Percentiles rank a stretch among this genome's conserved stretches.
These are phyloP conservation scores for Apogon talboti DNA, from an alignment of 2,797 vertebrate genomes.

Conservation along the genomic window DNA sequence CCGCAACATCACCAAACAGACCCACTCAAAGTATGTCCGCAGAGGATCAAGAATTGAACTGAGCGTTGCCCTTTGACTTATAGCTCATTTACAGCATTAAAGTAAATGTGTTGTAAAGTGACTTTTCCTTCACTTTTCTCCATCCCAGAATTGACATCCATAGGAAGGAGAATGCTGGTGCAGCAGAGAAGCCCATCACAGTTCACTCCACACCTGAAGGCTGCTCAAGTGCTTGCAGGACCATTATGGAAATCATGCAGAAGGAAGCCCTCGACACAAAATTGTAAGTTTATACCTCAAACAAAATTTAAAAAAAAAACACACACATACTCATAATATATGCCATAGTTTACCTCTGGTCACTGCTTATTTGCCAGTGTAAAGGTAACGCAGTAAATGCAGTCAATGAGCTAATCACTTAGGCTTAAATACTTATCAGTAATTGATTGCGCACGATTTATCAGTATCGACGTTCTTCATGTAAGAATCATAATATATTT, in stretches of 20 bases:
- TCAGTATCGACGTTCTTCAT: not conserved
- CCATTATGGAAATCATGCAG: slow-evolving; percentile 99
- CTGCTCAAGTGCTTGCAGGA: slow-evolving; percentile 93
- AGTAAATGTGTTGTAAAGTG: not conserved
- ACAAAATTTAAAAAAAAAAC: not conserved
- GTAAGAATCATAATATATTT: too few species aligned
- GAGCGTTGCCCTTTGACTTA: not conserved
- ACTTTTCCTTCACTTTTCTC: not conserved
- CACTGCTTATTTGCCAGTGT: not conserved
- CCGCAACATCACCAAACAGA: slow-evolving; percentile 98
- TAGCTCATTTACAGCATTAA: not conserved
- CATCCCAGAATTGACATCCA: slow-evolving; percentile 95
- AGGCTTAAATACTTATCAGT: not conserved
- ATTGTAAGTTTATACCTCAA: slow-evolving; percentile 87
- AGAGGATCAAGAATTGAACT: slow-evolving; percentile 32
- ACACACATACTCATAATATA: not conserved
- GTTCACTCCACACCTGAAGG: slow-evolving; percentile 98
- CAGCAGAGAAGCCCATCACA: slow-evolving; percentile 98
- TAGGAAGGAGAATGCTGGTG: slow-evolving; percentile 97
- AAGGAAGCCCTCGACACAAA: slow-evolving; percentile 98
- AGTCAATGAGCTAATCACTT: not conserved
- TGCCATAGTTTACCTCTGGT: not conserved
- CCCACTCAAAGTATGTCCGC: slow-evolving; percentile 94
- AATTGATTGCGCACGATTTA: not conserved
- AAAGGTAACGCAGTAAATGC: not conserved